Percentiles rank a stretch among this genome's conserved stretches.
These are phyloP conservation scores for Trichomalopsis sarcophagae DNA, from an alignment of 1,140 invertebrate species.

Conservation along the genomic window DNA sequence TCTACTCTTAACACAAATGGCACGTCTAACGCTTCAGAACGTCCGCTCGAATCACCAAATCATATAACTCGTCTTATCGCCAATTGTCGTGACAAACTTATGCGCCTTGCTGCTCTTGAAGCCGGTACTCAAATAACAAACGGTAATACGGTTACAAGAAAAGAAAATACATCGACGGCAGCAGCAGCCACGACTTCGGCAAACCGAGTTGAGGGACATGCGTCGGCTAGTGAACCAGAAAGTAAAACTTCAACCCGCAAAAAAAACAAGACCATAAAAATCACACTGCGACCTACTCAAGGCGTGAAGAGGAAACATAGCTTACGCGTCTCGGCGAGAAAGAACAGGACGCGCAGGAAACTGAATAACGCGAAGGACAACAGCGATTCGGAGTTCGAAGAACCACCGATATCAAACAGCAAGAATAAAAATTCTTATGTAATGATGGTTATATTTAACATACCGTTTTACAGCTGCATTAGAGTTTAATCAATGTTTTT, in stretches of 20 bases:
- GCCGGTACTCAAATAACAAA: constrained; percentile 49
- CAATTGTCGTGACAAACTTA: constrained; percentile 68
- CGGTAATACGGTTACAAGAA: neutral
- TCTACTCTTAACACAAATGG: constrained; percentile 54
- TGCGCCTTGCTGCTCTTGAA: constrained; percentile 68
- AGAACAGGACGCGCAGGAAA: constrained; percentile 61
- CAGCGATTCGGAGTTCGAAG: constrained; percentile 61
- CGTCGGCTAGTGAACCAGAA: constrained; percentile 50
- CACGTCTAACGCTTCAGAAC: constrained; percentile 58
- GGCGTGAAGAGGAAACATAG: constrained; percentile 63
- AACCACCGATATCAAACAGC: constrained; percentile 30
- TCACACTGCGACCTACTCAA: constrained; percentile 57
- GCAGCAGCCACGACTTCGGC: neutral
- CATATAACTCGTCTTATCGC: constrained; percentile 70
- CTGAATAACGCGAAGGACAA: constrained; percentile 59
- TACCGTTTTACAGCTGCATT: neutral
- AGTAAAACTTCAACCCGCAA: neutral
- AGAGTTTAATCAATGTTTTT: neutral
- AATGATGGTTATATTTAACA: neutral
- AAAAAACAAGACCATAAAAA: constrained; percentile 63
- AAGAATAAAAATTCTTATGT: constrained; percentile 38
- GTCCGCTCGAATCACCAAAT: constrained; percentile 67
- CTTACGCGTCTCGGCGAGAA: constrained; percentile 49
- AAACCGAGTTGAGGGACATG: constrained; percentile 12
- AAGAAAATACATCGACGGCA: neutral